phyloP scores from a whole-genome alignment of 1,140 invertebrate species.

The Panonychus citri region DNA sequence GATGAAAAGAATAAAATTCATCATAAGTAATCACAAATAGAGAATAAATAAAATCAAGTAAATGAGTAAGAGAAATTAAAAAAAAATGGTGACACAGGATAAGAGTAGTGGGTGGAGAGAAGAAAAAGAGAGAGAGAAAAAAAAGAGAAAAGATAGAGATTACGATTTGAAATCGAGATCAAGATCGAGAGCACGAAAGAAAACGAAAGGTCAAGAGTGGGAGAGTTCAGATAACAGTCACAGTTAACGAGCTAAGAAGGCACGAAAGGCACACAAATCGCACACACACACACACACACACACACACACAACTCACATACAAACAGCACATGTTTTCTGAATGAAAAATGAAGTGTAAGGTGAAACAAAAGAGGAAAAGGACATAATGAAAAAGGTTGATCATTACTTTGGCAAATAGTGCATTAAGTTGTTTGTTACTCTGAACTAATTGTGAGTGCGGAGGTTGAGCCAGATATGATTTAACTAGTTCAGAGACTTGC shows the following conservation, averaged over 20 bases:
- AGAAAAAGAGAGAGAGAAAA: slow-evolving; percentile 1
- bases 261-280: too few relatives aligned
- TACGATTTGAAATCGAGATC: too few relatives aligned
- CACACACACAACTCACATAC: too few relatives aligned
- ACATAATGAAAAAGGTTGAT: neutral
- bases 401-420: slow-evolving; percentile 17
- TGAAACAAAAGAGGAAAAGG: neutral
- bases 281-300: too few relatives aligned
- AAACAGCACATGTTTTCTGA: too few relatives aligned
- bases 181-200: too few relatives aligned
- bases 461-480: slow-evolving; percentile 51
- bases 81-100: neutral
- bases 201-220: too few relatives aligned
- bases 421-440: slow-evolving; percentile 22
- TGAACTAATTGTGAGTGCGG: slow-evolving; percentile 42
- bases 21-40: neutral
- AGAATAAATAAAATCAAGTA: neutral
- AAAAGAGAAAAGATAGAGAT: neutral
- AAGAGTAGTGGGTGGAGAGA: neutral
- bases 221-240: too few relatives aligned
- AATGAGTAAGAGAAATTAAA: neutral
- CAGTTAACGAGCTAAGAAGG: too few relatives aligned
- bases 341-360: too few relatives aligned
- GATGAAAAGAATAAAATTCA: slow-evolving; percentile 4
- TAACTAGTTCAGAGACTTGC: slow-evolving; percentile 60